Evolutionary conservation across 2,888 invertebrate species (phyloP), one percentile per base, ranked within the genome.

Genomic region (Lasioglossum zephyrum): DNA sequence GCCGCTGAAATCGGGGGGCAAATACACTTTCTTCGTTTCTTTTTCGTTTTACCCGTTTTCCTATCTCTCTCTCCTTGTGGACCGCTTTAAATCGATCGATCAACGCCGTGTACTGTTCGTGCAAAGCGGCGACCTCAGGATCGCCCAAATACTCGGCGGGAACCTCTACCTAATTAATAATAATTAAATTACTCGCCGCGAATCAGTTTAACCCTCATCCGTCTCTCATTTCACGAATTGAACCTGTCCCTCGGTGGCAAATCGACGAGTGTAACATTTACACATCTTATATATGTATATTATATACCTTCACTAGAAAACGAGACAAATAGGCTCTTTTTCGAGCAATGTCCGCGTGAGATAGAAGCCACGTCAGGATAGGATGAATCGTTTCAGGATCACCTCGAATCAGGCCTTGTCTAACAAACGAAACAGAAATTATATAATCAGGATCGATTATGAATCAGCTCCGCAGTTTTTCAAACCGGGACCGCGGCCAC

Each of bases 311-410:
- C 4, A 94, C 94, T 53, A 94, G 89, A 84, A 94, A 94, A 11
- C 92, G 93, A 8, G 98, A 97, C 77, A 98, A 96, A 95, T 99
- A 99, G 0, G 98, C 98, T 78, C 98, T 96, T 92, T 98, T 98
- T 93, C 97, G 97, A 47, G 98, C 96, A 89, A 97, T 97, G 2
- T 97, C 97, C 82, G 97, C 96, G 90, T 97, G 97, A 22, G 96
- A 96, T 39, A 98, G 96, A 13, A 98, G 96, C 98, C 98, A 99
- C 94, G 97, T 96, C 77, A 98, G 94, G 79, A 98, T 97, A 18
- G 97, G 97, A 94, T 98, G 97, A 77, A 98, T 96, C 0, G 97
- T 96, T 89, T 96, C 96, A 76, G 97, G 96, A 89, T 98, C 97
- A 31, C 98, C 98, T 79, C 96, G 96, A 0, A 97, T 96, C 69